These are phyloP conservation scores for Agonopterix subpropinquella DNA, from an alignment of 2,888 invertebrate genomes.

Conservation along the genomic window DNA sequence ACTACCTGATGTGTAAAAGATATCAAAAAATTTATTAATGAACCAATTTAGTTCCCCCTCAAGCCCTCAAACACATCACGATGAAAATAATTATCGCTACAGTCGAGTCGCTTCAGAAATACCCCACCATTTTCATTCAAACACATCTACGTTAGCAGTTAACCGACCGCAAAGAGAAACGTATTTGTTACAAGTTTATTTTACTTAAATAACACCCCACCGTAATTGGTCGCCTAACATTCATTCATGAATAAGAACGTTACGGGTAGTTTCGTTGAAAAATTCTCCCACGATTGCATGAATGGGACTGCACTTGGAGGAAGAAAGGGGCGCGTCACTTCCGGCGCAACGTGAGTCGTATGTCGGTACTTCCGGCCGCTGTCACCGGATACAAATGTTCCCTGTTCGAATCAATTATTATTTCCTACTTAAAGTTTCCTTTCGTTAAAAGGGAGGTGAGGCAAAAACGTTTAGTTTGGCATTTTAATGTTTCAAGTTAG, in stretches of 20 bases:
- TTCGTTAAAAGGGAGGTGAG: conserved; percentile 30
- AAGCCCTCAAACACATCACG: too few species aligned
- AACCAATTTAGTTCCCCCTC: too few species aligned
- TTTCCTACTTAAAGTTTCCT: conserved; percentile 66
- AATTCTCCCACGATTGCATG: conserved; percentile 62
- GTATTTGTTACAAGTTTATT: conserved; percentile 31
- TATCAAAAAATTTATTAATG: too few species aligned
- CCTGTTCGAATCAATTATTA: conserved; percentile 64
- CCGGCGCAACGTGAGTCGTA: conserved; percentile 51
- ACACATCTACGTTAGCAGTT: conserved; percentile 22
- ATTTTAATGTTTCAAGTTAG: not conserved
- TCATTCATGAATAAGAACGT: conserved; percentile 61
- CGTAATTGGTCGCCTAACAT: conserved; percentile 44
- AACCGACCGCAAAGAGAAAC: conserved; percentile 37
- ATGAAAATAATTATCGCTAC: too few species aligned
- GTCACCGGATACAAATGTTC: conserved; percentile 62
- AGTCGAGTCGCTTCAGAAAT: too few species aligned
- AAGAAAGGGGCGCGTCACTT: conserved; percentile 68
- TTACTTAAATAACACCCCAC: conserved; percentile 36
- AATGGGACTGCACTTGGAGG: conserved; percentile 30
- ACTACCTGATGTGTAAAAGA: too few species aligned
- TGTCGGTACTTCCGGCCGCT: conserved; percentile 58
- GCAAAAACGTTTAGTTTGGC: conserved; percentile 4
- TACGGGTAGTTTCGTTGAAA: conserved; percentile 43
- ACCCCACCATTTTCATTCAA: conserved; percentile 30